These are phyloP conservation scores for Liparis tanakae DNA, from an alignment of 2,797 vertebrate species.

Conservation along the genomic window DNA sequence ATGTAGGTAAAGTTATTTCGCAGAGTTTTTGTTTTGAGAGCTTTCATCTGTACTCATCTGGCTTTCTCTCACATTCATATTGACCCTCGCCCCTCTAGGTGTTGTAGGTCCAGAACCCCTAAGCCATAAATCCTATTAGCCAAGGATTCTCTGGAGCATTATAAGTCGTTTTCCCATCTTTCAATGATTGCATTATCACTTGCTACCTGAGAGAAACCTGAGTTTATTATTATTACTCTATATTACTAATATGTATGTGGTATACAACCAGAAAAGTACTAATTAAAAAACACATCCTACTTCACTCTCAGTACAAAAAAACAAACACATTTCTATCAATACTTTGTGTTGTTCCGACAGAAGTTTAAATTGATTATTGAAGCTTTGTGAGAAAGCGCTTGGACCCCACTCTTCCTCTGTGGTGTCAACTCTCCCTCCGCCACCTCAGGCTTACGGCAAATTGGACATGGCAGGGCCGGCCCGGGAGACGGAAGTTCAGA, in stretches of 20 bases:
- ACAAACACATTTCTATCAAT: neutral
- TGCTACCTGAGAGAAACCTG: conserved; percentile 36
- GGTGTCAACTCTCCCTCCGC: conserved; percentile 59
- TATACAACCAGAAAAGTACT: neutral
- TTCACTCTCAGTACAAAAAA: neutral
- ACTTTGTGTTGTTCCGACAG: neutral
- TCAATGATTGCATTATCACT: conserved; percentile 65
- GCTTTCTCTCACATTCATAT: conserved; percentile 75
- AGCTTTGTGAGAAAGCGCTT: conserved; percentile 20
- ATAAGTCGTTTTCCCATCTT: conserved; percentile 73
- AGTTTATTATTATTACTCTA: neutral
- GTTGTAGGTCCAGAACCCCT: conserved; percentile 80
- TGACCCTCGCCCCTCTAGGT: conserved; percentile 80
- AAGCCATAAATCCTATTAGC: conserved; percentile 87
- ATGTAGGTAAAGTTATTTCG: neutral
- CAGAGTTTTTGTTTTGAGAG: conserved; percentile 8
- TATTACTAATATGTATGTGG: neutral
- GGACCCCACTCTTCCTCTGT: conserved; percentile 41
- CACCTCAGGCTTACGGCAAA: conserved; percentile 71
- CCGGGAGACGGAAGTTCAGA: conserved; percentile 69
- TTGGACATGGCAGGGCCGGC: conserved; percentile 66
- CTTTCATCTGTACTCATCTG: conserved; percentile 52
- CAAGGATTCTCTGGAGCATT: conserved; percentile 81
- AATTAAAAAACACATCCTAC: neutral
- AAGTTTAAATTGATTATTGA: conserved; percentile 20